phyloP scores from a whole-genome alignment of 2,797 vertebrate genomes.

The Platalea minor region DNA sequence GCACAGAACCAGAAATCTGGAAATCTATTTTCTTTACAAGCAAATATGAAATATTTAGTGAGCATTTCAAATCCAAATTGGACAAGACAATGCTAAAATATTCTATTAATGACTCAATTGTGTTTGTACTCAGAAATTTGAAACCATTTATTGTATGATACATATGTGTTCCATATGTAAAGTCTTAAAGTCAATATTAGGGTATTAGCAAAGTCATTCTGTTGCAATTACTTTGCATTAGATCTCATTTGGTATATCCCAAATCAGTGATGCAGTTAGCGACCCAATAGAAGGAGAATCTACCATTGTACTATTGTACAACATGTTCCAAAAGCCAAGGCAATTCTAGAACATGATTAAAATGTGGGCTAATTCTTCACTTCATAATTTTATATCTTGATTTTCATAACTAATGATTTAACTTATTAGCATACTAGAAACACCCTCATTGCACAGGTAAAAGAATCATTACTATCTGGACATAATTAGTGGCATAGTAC shows the following conservation, averaged over 20 bases:
- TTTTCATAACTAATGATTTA: background rate
- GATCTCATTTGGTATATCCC: background rate
- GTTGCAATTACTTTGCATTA: background rate
- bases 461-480: slow-evolving; percentile 4
- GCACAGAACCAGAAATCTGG: background rate
- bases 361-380: background rate
- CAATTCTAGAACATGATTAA: background rate
- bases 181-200: background rate
- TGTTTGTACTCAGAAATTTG: background rate
- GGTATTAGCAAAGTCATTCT: background rate
- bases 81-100: background rate
- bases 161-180: background rate
- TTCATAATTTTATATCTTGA: background rate
- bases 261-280: background rate
- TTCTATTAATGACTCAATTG: background rate
- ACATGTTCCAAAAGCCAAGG: background rate
- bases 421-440: background rate
- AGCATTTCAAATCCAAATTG: background rate
- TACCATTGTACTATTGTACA: background rate
- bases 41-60: background rate
- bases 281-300: background rate
- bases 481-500: background rate
- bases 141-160: background rate
- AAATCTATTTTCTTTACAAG: background rate
- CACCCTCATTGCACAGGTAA: background rate